These are phyloP conservation scores for Tauraco hartlaubi DNA, from an alignment of 2,797 vertebrate genomes.

Conservation along the genomic window DNA sequence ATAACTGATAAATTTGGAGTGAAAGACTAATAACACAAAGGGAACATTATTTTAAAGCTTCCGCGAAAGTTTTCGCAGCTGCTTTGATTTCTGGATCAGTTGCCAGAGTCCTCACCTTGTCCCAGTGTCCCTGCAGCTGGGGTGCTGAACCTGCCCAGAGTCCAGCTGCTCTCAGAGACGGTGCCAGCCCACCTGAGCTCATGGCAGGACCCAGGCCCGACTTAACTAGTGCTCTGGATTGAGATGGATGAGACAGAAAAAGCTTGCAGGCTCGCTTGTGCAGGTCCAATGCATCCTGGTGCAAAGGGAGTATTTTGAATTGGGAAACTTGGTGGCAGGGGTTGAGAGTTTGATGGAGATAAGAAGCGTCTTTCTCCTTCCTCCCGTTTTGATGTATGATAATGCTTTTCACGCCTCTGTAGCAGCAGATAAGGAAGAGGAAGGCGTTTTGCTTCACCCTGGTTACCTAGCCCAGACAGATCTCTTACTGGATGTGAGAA, in stretches of 20 bases:
- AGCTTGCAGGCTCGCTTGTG: not conserved
- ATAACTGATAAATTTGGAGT: not conserved
- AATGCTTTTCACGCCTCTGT: not conserved
- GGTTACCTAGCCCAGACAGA: not conserved
- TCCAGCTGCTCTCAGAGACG: not conserved
- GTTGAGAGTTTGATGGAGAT: not conserved
- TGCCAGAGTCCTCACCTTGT: not conserved
- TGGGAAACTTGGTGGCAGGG: not conserved
- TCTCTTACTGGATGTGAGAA: not conserved
- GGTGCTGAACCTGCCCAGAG: not conserved
- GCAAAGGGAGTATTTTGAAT: not conserved
- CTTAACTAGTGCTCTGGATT: not conserved
- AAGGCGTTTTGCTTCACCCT: not conserved
- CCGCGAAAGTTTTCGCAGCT: not conserved
- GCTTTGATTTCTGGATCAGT: not conserved
- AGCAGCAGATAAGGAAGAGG: not conserved
- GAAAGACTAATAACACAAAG: not conserved
- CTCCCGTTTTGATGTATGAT: not conserved
- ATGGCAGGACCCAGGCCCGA: not conserved
- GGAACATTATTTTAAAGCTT: not conserved
- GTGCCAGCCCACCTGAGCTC: not conserved
- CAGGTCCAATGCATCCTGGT: rapidly evolving
- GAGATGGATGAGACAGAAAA: not conserved
- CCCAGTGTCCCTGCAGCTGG: not conserved
- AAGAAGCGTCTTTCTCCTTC: not conserved